Percentiles rank a stretch among this genome's conserved stretches.
Evolutionary conservation across 2,797 vertebrate species (phyloP).

Genomic region (Molossus molossus): DNA sequence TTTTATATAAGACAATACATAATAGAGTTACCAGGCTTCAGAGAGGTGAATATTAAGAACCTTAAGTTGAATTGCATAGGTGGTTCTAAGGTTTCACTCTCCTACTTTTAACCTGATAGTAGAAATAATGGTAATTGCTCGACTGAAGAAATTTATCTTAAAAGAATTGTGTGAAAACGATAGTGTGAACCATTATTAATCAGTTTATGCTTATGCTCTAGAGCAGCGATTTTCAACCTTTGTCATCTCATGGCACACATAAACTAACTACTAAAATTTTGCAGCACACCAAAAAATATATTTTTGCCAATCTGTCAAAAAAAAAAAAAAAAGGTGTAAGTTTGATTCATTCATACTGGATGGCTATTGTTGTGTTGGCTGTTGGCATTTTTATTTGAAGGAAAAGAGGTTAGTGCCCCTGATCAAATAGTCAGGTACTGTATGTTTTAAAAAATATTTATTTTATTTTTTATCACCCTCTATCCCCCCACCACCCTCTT

Average conservation of each 20-base stretch:
- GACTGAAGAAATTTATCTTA: conserved; percentile 56
- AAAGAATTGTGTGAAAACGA: conserved; percentile 49
- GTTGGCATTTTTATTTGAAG: background rate
- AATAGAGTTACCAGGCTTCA: conserved; percentile 50
- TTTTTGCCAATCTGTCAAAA: background rate
- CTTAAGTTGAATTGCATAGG: conserved; percentile 6
- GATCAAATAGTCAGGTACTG: background rate
- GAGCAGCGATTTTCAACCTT: background rate
- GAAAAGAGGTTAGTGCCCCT: background rate
- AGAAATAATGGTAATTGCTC: background rate
- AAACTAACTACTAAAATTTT: background rate
- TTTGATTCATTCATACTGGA: background rate
- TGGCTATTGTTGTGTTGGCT: background rate
- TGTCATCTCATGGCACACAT: background rate
- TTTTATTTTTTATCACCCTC: background rate
- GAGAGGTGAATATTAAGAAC: conserved; percentile 51
- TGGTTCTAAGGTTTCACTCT: background rate
- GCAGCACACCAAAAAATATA: background rate
- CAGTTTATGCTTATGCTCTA: conserved; percentile 47
- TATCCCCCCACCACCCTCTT: background rate
- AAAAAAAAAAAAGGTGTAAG: background rate
- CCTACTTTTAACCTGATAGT: background rate
- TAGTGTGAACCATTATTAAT: conserved; percentile 34
- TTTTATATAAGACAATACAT: conserved; percentile 10
- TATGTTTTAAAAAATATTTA: background rate